phyloP scores from a whole-genome alignment of 2,797 vertebrate genomes.

The Takifugu rubripes region DNA sequence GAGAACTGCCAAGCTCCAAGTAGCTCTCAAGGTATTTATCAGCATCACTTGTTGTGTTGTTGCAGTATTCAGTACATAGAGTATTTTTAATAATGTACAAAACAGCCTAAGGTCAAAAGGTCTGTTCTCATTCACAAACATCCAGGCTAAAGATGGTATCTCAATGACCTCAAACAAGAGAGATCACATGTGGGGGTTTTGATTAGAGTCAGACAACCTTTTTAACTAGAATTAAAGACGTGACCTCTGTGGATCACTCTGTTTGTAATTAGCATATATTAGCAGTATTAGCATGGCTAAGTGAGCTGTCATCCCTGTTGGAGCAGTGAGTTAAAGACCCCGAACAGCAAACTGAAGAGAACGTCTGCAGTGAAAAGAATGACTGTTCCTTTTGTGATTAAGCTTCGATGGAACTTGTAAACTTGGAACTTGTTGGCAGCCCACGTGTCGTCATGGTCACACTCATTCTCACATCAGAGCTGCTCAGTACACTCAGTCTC shows the following conservation, averaged over 20 bases:
- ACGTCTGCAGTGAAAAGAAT: neutral
- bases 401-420: neutral
- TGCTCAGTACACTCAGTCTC: constrained; percentile 10
- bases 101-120: too few species aligned
- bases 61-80: too few species aligned
- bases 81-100: too few species aligned
- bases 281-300: neutral
- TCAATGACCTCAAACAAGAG: too few species aligned
- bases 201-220: too few species aligned
- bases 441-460: constrained; percentile 66
- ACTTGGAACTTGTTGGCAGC: constrained; percentile 49
- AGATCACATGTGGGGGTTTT: too few species aligned
- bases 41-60: neutral
- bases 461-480: constrained; percentile 13
- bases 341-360: neutral
- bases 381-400: neutral
- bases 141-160: too few species aligned
- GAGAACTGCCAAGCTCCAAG: constrained; percentile 95
- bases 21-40: constrained; percentile 88
- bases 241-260: too few species aligned
- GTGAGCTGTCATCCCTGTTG: neutral
- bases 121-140: too few species aligned
- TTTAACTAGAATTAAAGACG: too few species aligned
- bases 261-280: neutral
- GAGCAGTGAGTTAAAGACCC: neutral